These are phyloP conservation scores for Erebia aethiops DNA, from an alignment of 2,888 invertebrate genomes.

Conservation along the genomic window DNA sequence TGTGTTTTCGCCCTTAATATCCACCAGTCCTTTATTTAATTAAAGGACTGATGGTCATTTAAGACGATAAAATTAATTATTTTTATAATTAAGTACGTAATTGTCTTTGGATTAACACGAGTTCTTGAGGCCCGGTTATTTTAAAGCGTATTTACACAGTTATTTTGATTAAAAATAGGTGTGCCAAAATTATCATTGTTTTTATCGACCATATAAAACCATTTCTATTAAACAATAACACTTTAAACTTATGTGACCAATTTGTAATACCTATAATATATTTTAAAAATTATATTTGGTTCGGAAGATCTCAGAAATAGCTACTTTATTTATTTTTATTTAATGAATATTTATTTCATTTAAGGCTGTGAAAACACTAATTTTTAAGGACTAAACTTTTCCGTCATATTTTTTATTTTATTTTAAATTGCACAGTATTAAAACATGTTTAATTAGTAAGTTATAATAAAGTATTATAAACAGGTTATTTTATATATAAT, in stretches of 20 bases:
- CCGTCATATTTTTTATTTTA: background rate
- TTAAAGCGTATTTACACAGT: background rate
- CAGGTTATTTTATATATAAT: background rate
- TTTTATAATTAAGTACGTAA: too few relatives aligned
- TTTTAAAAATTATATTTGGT: slow-evolving; percentile 12
- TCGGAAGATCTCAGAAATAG: slow-evolving; percentile 18
- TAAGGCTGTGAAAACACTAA: slow-evolving; percentile 32
- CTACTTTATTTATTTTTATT: background rate
- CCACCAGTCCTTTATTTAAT: too few relatives aligned
- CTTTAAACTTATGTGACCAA: slow-evolving; percentile 7
- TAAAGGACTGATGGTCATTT: too few relatives aligned
- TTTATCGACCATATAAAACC: background rate
- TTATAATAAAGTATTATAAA: background rate
- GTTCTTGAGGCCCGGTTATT: background rate
- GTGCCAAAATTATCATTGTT: slow-evolving; percentile 20
- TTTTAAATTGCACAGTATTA: background rate
- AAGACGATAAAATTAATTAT: too few relatives aligned
- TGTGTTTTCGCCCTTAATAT: too few relatives aligned
- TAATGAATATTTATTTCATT: slow-evolving; percentile 19
- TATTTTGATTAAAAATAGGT: slow-evolving; percentile 7
- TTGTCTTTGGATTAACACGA: background rate
- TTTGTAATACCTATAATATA: slow-evolving; percentile 2
- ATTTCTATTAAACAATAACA: background rate
- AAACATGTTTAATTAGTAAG: background rate
- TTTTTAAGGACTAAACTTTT: background rate